Conservation (phyloP, 1,140 invertebrate genomes). For the Dysdera silvatica region DNA sequence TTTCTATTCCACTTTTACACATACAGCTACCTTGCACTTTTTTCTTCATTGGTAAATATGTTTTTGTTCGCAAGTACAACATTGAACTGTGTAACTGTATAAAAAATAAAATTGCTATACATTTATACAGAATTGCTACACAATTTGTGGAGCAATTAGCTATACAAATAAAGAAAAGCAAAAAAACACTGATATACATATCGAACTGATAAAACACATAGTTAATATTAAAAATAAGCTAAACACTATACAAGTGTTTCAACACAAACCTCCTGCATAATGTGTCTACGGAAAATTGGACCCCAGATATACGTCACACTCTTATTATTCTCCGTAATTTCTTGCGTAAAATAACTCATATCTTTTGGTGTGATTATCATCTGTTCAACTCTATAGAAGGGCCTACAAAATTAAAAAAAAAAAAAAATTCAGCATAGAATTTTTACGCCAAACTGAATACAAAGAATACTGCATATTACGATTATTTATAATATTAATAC, state of each 20-base stretch:
- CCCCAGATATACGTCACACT: conserved; percentile 55
- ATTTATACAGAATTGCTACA: too few species aligned
- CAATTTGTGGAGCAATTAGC: too few species aligned
- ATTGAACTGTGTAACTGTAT: too few species aligned
- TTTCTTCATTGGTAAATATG: too few species aligned
- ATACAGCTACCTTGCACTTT: too few species aligned
- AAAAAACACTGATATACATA: not conserved
- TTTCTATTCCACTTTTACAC: too few species aligned
- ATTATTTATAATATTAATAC: too few species aligned
- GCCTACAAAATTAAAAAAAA: conserved; percentile 49
- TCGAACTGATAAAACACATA: not conserved
- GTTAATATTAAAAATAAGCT: not conserved
- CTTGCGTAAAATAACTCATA: conserved; percentile 20
- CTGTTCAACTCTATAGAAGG: conserved; percentile 92
- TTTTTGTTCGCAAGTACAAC: too few species aligned
- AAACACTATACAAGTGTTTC: not conserved
- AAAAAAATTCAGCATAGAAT: not conserved
- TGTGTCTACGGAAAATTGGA: conserved; percentile 74
- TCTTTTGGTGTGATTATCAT: conserved; percentile 57
- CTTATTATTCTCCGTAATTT: conserved; percentile 7
- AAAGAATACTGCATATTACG: too few species aligned
- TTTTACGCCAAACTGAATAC: too few species aligned
- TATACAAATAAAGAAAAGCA: too few species aligned
- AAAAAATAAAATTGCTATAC: too few species aligned
- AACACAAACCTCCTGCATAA: conserved; percentile 55